Evolutionary conservation across 2,888 invertebrate genomes (phyloP).

Genomic region (Sesia apiformis): DNA sequence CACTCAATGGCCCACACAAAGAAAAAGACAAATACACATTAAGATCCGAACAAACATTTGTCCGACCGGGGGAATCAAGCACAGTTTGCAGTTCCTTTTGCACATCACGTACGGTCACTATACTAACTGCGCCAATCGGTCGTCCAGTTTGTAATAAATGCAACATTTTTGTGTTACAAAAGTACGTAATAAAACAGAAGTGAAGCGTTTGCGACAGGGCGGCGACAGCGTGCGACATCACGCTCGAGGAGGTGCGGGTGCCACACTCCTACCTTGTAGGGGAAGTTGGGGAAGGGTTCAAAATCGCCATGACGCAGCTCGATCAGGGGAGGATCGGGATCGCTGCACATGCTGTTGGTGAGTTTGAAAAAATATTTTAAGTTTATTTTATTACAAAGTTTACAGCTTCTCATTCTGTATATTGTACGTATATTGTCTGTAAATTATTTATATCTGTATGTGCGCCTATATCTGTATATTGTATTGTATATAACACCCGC

Average conservation of each 20-base stretch:
- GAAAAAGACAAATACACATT: too few relatives aligned
- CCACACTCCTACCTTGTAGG: slow-evolving; percentile 71
- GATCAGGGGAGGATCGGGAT: slow-evolving; percentile 84
- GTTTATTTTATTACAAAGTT: too few relatives aligned
- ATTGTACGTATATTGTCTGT: not conserved
- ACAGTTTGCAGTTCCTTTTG: too few relatives aligned
- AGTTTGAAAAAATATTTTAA: slow-evolving; percentile 10
- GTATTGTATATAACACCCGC: not conserved
- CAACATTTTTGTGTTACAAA: too few relatives aligned
- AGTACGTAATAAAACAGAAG: not conserved
- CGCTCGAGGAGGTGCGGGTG: slow-evolving; percentile 78
- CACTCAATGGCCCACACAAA: too few relatives aligned
- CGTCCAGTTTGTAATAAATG: too few relatives aligned
- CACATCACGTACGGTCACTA: too few relatives aligned
- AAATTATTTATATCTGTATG: slow-evolving; percentile 3
- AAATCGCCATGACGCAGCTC: slow-evolving; percentile 81
- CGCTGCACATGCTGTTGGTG: slow-evolving; percentile 82
- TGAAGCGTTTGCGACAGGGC: slow-evolving; percentile 64
- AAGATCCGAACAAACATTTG: too few relatives aligned
- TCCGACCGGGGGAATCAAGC: too few relatives aligned
- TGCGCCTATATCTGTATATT: not conserved
- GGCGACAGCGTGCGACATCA: slow-evolving; percentile 80
- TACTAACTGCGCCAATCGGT: too few relatives aligned
- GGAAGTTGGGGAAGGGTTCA: slow-evolving; percentile 78
- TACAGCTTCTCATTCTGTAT: too few relatives aligned